These are phyloP conservation scores for Peribatodes rhomboidaria DNA, from an alignment of 2,888 invertebrate genomes.

Conservation along the genomic window DNA sequence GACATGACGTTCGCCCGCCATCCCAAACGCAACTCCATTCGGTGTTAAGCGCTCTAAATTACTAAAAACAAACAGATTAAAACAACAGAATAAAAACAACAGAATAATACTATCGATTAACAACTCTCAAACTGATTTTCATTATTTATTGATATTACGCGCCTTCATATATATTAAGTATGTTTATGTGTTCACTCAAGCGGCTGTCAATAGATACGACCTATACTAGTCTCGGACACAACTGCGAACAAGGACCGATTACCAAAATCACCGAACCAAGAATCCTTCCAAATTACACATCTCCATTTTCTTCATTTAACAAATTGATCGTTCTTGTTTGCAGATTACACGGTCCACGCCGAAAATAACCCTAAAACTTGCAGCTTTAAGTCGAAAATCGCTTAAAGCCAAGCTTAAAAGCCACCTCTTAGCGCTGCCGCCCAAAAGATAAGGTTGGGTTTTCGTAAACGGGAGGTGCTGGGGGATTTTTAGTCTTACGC, in stretches of 20 bases:
- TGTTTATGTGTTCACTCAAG: too few relatives aligned
- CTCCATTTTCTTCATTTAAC: constrained; percentile 85
- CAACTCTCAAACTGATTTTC: too few relatives aligned
- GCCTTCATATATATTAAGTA: too few relatives aligned
- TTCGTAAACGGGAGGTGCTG: constrained; percentile 61
- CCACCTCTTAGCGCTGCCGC: constrained; percentile 68
- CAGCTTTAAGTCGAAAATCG: constrained; percentile 64
- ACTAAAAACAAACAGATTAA: too few relatives aligned
- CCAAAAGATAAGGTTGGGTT: constrained; percentile 82
- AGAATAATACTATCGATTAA: too few relatives aligned
- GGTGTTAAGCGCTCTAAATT: too few relatives aligned
- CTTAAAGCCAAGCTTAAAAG: constrained; percentile 47
- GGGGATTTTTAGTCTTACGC: constrained; percentile 76
- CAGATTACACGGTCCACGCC: constrained; percentile 42
- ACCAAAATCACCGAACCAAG: constrained; percentile 64
- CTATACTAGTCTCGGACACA: constrained; percentile 58
- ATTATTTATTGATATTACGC: too few relatives aligned
- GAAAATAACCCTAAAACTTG: constrained; percentile 57
- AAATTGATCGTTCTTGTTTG: constrained; percentile 80
- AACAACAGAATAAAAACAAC: too few relatives aligned
- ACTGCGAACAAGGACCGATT: constrained; percentile 66
- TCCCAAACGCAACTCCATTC: too few relatives aligned
- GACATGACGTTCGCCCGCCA: too few relatives aligned
- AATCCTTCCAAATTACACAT: constrained; percentile 78
- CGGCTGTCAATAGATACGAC: not conserved